These are phyloP conservation scores for Drosophila fungiperda DNA, from an alignment of 2,888 invertebrate species.

Conservation along the genomic window DNA sequence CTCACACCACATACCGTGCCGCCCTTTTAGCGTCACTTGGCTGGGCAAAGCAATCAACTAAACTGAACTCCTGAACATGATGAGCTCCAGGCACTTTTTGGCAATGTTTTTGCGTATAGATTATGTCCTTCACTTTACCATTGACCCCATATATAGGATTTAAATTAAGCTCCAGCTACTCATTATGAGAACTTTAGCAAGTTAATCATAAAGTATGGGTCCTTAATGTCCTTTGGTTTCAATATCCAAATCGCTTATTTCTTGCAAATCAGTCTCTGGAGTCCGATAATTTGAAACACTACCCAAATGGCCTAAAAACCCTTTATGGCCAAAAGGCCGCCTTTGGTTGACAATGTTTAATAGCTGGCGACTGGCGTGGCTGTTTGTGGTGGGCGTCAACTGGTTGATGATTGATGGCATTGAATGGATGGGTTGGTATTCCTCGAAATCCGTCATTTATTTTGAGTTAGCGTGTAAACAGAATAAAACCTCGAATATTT, in stretches of 20 bases:
- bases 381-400: conserved; percentile 45
- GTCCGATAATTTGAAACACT: conserved; percentile 40
- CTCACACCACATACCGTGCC: no score
- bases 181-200: conserved; percentile 9
- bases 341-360: conserved; percentile 33
- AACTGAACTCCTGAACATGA: conserved; percentile 5
- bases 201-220: conserved; percentile 18
- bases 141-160: conserved; percentile 3
- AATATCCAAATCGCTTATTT: conserved; percentile 40
- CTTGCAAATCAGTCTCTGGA: conserved; percentile 40
- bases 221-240: conserved; percentile 18
- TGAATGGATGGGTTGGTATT: conserved; percentile 2
- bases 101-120: conserved; percentile 1
- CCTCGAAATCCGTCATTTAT: conserved; percentile 9
- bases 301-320: conserved; percentile 35
- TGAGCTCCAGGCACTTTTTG: conserved; percentile 10
- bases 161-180: neutral
- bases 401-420: conserved; percentile 67
- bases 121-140: conserved; percentile 8
- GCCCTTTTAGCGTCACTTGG: conserved; percentile 9
- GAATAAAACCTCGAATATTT: conserved; percentile 20
- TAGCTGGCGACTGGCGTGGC: conserved; percentile 23
- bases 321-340: conserved; percentile 9
- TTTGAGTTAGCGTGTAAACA: conserved; percentile 16
- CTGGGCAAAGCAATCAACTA: conserved; percentile 34